Conservation (phyloP, 2,113 vertebrate species). For the Sclerurus mexicanus region DNA sequence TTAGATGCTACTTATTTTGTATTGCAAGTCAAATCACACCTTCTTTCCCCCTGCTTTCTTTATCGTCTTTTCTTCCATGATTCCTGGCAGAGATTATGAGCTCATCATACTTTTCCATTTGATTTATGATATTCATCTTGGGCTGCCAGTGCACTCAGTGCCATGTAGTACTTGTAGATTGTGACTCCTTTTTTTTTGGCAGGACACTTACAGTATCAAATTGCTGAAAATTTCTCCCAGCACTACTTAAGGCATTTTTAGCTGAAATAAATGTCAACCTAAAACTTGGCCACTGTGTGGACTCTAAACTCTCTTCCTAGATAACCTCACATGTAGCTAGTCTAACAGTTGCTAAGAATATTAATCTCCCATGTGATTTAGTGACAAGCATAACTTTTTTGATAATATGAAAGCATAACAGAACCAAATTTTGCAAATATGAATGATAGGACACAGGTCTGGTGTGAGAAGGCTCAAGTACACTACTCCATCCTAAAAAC, state of each 20-base stretch:
- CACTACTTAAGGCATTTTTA: not conserved
- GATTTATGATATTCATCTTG: conserved; percentile 7
- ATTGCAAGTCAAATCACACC: not conserved
- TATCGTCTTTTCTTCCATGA: not conserved
- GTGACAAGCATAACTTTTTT: not conserved
- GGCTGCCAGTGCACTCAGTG: not conserved
- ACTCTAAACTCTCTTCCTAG: not conserved
- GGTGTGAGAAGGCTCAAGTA: not conserved
- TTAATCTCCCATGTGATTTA: not conserved
- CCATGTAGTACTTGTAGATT: not conserved
- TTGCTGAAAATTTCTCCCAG: not conserved
- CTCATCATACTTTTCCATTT: not conserved
- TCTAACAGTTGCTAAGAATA: not conserved
- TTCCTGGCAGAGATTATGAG: conserved; percentile 19
- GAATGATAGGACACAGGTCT: not conserved
- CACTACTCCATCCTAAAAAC: not conserved
- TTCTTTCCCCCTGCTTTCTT: not conserved
- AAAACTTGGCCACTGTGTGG: not conserved
- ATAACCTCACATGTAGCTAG: not conserved
- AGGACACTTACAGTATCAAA: not conserved
- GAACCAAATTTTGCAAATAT: not conserved
- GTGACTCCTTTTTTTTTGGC: not conserved
- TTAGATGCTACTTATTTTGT: not conserved
- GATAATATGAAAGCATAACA: not conserved
- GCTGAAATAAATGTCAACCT: not conserved